Evolutionary conservation across 2,888 invertebrate genomes (phyloP).

Genomic region (Mantis religiosa): DNA sequence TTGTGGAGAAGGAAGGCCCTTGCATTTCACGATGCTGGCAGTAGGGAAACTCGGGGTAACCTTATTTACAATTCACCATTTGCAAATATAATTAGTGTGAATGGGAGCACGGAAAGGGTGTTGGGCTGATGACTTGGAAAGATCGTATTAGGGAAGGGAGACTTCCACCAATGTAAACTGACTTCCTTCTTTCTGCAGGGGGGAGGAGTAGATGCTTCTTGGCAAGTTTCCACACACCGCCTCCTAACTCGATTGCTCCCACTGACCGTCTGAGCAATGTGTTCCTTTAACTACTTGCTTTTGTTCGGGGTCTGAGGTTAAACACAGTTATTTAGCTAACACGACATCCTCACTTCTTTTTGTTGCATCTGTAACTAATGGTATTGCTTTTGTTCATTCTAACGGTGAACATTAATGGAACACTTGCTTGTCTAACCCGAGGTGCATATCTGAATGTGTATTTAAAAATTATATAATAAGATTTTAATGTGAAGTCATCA

Average conservation of each 20-base stretch:
- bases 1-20: not conserved
- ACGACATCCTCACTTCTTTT: not conserved
- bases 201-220: not conserved
- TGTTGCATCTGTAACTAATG: not conserved
- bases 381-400: not conserved
- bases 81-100: slow-evolving; percentile 27
- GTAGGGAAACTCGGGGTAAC: not conserved
- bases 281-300: not conserved
- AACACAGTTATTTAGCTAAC: not conserved
- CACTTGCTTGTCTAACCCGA: too few species aligned
- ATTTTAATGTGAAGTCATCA: too few species aligned
- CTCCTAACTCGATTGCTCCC: not conserved
- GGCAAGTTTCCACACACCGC: not conserved
- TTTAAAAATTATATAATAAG: too few species aligned
- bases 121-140: not conserved
- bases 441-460: too few species aligned
- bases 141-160: not conserved
- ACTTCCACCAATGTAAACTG: not conserved
- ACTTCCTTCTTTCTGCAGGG: not conserved
- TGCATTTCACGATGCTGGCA: not conserved
- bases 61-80: slow-evolving; percentile 24
- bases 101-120: slow-evolving; percentile 6
- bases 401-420: not conserved
- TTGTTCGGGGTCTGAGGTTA: not conserved
- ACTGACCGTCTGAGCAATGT: not conserved